Conservation (phyloP, 2,888 invertebrate genomes). For the Xestia ashworthii region DNA sequence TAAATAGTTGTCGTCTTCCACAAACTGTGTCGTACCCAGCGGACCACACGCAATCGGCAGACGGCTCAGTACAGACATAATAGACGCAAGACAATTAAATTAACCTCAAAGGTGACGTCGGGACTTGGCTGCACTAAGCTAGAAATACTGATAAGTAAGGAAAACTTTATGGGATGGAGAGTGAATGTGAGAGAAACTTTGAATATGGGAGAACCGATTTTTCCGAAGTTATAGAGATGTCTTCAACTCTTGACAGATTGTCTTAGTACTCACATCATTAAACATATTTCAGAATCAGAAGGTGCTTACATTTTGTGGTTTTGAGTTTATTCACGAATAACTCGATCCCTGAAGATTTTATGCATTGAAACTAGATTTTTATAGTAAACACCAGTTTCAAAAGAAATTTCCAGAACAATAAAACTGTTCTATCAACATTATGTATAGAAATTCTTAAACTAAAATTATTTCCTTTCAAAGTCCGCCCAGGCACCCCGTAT, state of each 20-base stretch:
- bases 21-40: conserved; percentile 61
- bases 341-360: background rate
- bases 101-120: conserved; percentile 73
- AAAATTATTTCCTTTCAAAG: conserved; percentile 44
- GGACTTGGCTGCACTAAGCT: conserved; percentile 38
- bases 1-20: background rate
- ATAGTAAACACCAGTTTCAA: background rate
- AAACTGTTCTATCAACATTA: background rate
- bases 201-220: background rate
- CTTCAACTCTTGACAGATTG: background rate
- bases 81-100: conserved; percentile 79
- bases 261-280: background rate
- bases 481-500: conserved; percentile 3
- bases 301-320: background rate
- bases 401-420: background rate
- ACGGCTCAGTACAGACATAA: conserved; percentile 73
- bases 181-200: background rate
- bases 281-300: background rate
- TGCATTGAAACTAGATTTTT: background rate
- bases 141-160: conserved; percentile 47
- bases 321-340: background rate
- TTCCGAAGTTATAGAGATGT: background rate
- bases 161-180: conserved; percentile 6
- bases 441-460: conserved; percentile 19
- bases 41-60: conserved; percentile 64